Base-by-base conservation (phyloP, 2,888 invertebrate species). In the Cosmia trapezina region DNA sequence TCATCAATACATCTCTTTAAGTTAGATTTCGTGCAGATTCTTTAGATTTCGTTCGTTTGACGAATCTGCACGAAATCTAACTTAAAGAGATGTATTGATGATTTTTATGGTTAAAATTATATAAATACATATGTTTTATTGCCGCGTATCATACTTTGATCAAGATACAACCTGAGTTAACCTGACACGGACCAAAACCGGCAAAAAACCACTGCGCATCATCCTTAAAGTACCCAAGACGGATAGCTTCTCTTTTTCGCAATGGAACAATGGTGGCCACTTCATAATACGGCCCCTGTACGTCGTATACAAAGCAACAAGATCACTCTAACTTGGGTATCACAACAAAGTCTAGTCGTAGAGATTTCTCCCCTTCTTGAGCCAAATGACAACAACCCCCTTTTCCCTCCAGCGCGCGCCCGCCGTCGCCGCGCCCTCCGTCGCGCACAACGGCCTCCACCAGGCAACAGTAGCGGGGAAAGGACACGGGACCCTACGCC, bases 401-500 rank as follows among this genome's bases (percentile, higher is more conserved):
- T 0, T 19, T 47, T 33, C 11, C 19, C 37, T 28, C 12, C 93
- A 33, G 93, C 93, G 0, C 89, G 94, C 4, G 94, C 94, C 0
- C 91, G 95, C 0, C 90, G 94, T 0, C 91, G 94, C 0, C 90
- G 93, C 2, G 95, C 93, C 1, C 87, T 94, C 0, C 91, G 94
- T 0, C 89, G 95, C 0, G 93, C 95, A 0, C 89, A 89, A 2
- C 90, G 93, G 0, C 90, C 92, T 7, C 90, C 92, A 0, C 88
- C 90, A 4, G 83, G 89, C 4, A 70, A 78, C 45, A 88, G 71
- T 33, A 91, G 92, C 0, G 87, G 91, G 9, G 83, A 86, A 0
- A 54, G 88, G 41, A 84, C 93, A 0, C 86, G 95, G 2, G 94
- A 93, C 78, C 88, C 92, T 91, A 96, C 93, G 89, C 97, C 94